Percentiles rank a stretch among this genome's conserved stretches.
Evolutionary conservation across 1,140 invertebrate species (phyloP).

Genomic region (Galendromus occidentalis): DNA sequence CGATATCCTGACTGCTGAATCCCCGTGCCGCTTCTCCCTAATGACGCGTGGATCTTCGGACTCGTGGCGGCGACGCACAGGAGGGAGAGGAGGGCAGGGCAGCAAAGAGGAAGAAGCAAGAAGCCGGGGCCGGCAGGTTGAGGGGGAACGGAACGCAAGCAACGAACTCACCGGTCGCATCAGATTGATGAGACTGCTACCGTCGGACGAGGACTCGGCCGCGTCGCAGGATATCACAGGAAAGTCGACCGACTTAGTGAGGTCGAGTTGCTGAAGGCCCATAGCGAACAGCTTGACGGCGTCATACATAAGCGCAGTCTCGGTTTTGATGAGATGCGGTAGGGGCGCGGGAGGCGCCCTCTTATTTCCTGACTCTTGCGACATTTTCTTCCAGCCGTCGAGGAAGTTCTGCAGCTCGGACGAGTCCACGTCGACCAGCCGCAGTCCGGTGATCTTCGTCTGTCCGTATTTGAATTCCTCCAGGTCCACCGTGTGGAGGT

Average conservation of each 20-base stretch:
- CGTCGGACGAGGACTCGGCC: conserved; percentile 57
- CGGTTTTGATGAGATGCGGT: conserved; percentile 40
- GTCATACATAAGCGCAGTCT: conserved; percentile 86
- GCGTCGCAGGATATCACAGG: conserved; percentile 48
- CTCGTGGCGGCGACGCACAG: too few species aligned
- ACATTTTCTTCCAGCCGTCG: conserved; percentile 49
- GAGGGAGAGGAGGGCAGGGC: too few species aligned
- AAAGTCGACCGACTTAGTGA: conserved; percentile 58
- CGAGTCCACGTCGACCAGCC: conserved; percentile 51
- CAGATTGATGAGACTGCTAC: conserved; percentile 84
- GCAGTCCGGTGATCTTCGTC: conserved; percentile 22
- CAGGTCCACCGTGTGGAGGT: conserved; percentile 23
- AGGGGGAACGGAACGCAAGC: too few species aligned
- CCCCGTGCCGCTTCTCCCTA: too few species aligned
- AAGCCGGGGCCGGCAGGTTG: too few species aligned
- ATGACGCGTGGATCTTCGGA: too few species aligned
- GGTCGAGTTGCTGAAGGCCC: conserved; percentile 68
- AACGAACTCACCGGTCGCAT: conserved; percentile 70
- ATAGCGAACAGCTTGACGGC: conserved; percentile 78
- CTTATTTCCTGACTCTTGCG: conserved; percentile 33
- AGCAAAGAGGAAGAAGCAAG: too few species aligned
- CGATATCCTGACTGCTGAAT: too few species aligned
- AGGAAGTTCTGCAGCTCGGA: conserved; percentile 49
- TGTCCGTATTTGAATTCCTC: conserved; percentile 22
- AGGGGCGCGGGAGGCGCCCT: background rate